Percentiles rank a stretch among this genome's conserved stretches.
Evolutionary conservation across 53 echinoderm and acorn worm species (phyloP).

Genomic region (Actinopyga echinites): DNA sequence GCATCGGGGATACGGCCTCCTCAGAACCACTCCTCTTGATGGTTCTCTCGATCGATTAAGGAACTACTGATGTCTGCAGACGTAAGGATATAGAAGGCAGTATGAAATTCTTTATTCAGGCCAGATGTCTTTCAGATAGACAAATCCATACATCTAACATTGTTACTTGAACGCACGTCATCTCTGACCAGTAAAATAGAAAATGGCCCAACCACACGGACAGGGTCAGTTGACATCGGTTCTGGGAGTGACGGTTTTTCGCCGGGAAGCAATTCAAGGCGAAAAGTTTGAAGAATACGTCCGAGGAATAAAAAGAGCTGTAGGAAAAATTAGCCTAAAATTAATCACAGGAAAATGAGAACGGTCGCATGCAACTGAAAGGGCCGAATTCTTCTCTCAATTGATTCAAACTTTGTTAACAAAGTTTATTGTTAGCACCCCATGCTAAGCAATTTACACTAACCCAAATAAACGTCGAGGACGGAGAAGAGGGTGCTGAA

Average conservation of each 20-base stretch:
- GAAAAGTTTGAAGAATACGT: slow-evolving; percentile 12
- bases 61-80: too few species aligned
- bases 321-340: not conserved
- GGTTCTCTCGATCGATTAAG: too few species aligned
- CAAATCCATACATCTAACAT: too few species aligned
- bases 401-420: not conserved
- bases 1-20: too few species aligned
- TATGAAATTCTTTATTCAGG: too few species aligned
- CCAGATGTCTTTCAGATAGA: too few species aligned
- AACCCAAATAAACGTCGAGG: too few species aligned
- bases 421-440: too few species aligned
- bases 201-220: not conserved
- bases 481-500: too few species aligned
- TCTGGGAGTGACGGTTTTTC: not conserved
- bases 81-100: too few species aligned
- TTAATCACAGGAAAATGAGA: not conserved
- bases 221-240: not conserved
- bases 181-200: not conserved
- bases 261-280: not conserved
- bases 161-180: not conserved
- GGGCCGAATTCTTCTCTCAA: not conserved
- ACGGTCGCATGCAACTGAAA: not conserved
- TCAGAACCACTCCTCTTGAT: too few species aligned
- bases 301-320: slow-evolving; percentile 28
- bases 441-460: too few species aligned